Conservation (phyloP, 2,888 invertebrate genomes). For the Oxyteleia sp. region DNA sequence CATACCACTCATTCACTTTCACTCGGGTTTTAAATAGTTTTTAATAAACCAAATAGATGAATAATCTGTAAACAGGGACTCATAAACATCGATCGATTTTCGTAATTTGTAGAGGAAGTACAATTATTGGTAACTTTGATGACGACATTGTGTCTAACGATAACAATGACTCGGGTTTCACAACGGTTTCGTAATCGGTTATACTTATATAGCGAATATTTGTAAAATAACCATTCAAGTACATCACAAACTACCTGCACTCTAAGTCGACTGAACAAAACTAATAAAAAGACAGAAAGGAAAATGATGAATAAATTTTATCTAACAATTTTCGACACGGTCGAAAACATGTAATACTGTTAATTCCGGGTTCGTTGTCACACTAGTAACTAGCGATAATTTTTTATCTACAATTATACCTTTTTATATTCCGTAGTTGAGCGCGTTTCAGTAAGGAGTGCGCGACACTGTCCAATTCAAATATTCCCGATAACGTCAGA, state of each 20-base stretch:
- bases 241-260: conserved; percentile 60
- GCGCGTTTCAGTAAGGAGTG: conserved; percentile 38
- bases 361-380: conserved; percentile 57
- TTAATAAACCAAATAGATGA: conserved; percentile 59
- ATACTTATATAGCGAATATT: conserved; percentile 49
- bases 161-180: conserved; percentile 56
- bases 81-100: conserved; percentile 71
- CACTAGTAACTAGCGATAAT: conserved; percentile 64
- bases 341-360: conserved; percentile 31
- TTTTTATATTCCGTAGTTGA: conserved; percentile 68
- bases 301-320: conserved; percentile 24
- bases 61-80: conserved; percentile 68
- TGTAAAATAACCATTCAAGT: conserved; percentile 62
- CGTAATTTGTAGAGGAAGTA: conserved; percentile 67
- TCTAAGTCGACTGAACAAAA: conserved; percentile 60
- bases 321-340: conserved; percentile 33
- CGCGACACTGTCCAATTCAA: conserved; percentile 56
- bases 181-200: conserved; percentile 57
- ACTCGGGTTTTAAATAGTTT: conserved; percentile 65
- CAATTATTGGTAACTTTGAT: conserved; percentile 56
- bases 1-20: conserved; percentile 53
- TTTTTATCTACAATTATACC: conserved; percentile 68
- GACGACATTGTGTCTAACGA: conserved; percentile 59
- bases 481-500: conserved; percentile 63
- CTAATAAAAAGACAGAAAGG: conserved; percentile 27